Conservation (phyloP, 2,888 invertebrate genomes). For the Orchesellides sinensis region DNA sequence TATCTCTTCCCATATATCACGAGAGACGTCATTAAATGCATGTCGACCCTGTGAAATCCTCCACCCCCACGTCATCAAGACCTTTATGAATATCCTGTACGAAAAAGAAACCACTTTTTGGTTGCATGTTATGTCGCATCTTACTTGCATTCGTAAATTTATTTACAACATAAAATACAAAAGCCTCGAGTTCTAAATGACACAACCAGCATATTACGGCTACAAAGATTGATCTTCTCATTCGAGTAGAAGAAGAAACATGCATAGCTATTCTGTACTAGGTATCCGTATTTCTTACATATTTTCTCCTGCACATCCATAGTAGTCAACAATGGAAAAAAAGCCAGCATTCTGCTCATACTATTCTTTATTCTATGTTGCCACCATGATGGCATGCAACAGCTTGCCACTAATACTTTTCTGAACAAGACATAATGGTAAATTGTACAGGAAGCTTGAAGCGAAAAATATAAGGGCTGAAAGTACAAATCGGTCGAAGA, state of each 20-base stretch:
- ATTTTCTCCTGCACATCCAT: too few species aligned
- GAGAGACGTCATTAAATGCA: not conserved
- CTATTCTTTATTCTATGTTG: too few species aligned
- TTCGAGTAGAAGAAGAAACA: too few species aligned
- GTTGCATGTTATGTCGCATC: too few species aligned
- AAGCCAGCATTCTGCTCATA: slow-evolving; percentile 2
- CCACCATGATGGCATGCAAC: slow-evolving; percentile 40
- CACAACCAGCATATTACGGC: too few species aligned
- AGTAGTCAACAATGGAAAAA: slow-evolving; percentile 24
- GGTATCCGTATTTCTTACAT: too few species aligned
- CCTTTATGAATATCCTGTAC: not conserved
- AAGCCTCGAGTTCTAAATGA: too few species aligned
- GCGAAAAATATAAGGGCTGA: slow-evolving; percentile 44
- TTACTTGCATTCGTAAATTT: too few species aligned
- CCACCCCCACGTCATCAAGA: slow-evolving; percentile 49
- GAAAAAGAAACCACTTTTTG: too few species aligned
- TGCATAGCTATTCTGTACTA: too few species aligned
- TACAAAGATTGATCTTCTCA: too few species aligned
- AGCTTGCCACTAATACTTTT: slow-evolving; percentile 22
- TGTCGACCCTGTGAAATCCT: slow-evolving; percentile 39
- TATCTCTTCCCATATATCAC: not conserved
- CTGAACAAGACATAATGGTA: slow-evolving; percentile 20
- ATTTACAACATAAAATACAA: too few species aligned
- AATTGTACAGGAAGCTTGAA: slow-evolving; percentile 40
- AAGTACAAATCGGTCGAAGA: slow-evolving; percentile 67